Evolutionary conservation across 2,888 invertebrate genomes (phyloP).

Genomic region (Pandemis cinnamomeana): DNA sequence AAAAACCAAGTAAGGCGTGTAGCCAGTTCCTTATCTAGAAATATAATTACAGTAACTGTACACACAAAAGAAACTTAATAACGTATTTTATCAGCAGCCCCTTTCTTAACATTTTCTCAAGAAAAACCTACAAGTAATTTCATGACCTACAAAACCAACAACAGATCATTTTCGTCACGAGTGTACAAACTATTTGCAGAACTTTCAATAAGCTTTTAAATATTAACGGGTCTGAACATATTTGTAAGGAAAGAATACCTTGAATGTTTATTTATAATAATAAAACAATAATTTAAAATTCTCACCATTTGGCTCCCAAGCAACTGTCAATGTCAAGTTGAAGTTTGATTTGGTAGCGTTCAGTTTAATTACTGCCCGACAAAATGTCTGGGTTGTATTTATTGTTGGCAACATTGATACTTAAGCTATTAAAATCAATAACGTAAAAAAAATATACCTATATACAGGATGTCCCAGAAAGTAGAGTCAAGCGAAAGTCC

Average conservation of each 20-base stretch:
- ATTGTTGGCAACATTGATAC: background rate
- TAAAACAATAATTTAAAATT: conserved; percentile 34
- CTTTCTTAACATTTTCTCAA: background rate
- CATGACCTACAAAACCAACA: conserved; percentile 15
- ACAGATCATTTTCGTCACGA: background rate
- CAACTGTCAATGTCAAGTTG: conserved; percentile 39
- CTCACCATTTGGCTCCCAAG: conserved; percentile 41
- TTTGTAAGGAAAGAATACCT: background rate
- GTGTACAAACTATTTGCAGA: background rate
- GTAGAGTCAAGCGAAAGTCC: too few relatives aligned
- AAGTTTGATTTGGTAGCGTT: conserved; percentile 30
- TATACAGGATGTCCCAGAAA: too few relatives aligned
- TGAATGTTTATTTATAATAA: conserved; percentile 3
- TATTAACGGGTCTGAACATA: background rate
- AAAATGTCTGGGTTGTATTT: background rate
- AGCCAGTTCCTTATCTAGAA: background rate
- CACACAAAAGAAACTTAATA: background rate
- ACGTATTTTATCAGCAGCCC: too few relatives aligned
- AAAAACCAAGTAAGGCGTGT: background rate
- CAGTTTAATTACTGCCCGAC: background rate
- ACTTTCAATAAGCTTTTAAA: background rate
- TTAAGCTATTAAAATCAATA: background rate
- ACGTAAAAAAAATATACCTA: too few relatives aligned
- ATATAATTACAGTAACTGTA: background rate
- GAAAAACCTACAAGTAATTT: background rate